Conservation (phyloP, 2,113 vertebrate genomes). For the Strix aluco region DNA sequence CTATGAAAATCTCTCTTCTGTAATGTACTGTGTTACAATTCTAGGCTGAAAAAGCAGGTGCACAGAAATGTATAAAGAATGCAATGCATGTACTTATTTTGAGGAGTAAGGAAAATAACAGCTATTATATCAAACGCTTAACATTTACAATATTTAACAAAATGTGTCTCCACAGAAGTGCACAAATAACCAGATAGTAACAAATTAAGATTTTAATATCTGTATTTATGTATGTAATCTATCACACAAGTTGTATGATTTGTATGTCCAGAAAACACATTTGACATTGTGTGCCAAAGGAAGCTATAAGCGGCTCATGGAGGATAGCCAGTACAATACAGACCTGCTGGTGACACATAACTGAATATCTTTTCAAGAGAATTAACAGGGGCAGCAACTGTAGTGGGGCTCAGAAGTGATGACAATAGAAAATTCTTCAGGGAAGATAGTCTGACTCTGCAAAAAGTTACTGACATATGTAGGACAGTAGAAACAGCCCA, state of each 20-base stretch:
- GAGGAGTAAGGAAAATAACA: not conserved
- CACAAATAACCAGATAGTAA: not conserved
- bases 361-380: constrained; percentile 33
- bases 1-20: constrained; percentile 40
- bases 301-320: not conserved
- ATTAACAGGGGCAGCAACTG: constrained; percentile 55
- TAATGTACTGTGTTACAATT: not conserved
- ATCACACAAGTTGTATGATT: accelerated
- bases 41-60: not conserved
- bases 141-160: not conserved
- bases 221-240: not conserved
- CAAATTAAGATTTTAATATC: not conserved
- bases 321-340: not conserved
- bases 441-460: constrained; percentile 64
- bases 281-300: not conserved
- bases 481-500: constrained; percentile 52
- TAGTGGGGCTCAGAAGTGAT: constrained; percentile 60
- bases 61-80: not conserved
- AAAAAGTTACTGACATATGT: constrained; percentile 67
- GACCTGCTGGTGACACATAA: constrained; percentile 13
- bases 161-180: not conserved
- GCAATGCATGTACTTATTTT: not conserved
- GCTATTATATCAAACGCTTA: not conserved
- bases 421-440: constrained; percentile 61
- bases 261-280: not conserved